Conservation (phyloP, 2,113 vertebrate genomes). For the Cygnus buccinator region DNA sequence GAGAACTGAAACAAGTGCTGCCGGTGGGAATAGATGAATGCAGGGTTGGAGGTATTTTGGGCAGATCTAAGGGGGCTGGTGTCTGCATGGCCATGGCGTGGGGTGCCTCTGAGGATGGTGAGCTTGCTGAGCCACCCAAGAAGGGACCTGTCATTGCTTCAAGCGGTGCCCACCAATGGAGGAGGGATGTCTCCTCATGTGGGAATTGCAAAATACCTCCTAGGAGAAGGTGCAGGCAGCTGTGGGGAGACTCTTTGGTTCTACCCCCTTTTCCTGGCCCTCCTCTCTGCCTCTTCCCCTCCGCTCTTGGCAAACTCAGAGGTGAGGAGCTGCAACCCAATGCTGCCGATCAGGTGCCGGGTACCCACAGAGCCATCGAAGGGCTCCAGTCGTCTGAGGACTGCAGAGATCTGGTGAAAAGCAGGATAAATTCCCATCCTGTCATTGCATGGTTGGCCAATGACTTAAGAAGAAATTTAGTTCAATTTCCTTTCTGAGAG, state of each 20-base stretch:
- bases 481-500: not conserved
- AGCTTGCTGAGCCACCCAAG: not conserved
- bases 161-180: not conserved
- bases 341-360: not conserved
- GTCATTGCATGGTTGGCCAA: not conserved
- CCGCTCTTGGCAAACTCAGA: not conserved
- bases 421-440: not conserved
- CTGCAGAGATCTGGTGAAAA: not conserved
- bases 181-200: not conserved
- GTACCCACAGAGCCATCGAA: not conserved
- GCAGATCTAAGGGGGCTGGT: not conserved
- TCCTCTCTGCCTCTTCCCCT: not conserved
- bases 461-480: not conserved
- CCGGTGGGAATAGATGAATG: accelerated
- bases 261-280: not conserved
- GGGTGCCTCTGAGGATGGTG: not conserved
- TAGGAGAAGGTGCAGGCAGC: not conserved
- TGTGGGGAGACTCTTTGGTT: not conserved
- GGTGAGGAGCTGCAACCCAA: not conserved
- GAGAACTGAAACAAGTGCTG: not conserved
- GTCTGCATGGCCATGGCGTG: not conserved
- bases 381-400: accelerated
- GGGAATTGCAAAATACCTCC: accelerated
- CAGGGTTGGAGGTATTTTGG: not conserved
- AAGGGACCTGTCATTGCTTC: not conserved